Evolutionary conservation across 2,888 invertebrate species (phyloP).

Genomic region (Sepioteuthis lessoniana): DNA sequence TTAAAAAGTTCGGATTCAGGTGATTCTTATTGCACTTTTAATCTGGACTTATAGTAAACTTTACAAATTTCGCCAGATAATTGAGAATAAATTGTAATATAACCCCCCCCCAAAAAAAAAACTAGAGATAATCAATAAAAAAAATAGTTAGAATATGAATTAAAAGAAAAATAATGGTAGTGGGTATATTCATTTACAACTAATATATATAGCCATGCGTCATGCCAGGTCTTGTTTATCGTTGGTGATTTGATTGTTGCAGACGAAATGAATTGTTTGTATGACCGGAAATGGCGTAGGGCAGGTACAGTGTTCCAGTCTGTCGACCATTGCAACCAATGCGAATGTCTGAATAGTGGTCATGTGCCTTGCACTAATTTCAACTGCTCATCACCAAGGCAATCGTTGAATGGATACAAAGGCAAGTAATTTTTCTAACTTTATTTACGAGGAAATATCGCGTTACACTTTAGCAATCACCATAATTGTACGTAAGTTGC

Average conservation of each 20-base stretch:
- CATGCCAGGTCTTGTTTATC: background rate
- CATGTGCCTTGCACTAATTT: background rate
- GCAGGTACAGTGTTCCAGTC: background rate
- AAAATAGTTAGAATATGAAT: too few species aligned
- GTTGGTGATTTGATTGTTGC: background rate
- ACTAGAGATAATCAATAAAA: too few species aligned
- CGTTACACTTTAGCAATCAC: background rate
- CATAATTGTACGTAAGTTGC: background rate
- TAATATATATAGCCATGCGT: too few species aligned
- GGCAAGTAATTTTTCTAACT: background rate
- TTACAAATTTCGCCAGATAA: too few species aligned
- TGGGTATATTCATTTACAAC: too few species aligned
- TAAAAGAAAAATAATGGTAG: too few species aligned
- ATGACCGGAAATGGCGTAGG: background rate
- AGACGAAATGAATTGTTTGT: background rate
- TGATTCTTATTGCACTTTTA: too few species aligned
- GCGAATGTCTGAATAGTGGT: background rate
- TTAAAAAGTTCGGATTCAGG: too few species aligned
- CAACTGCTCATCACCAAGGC: background rate
- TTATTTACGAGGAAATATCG: background rate
- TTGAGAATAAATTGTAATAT: too few species aligned
- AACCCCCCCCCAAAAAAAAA: too few species aligned
- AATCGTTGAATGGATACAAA: background rate
- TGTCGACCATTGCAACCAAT: background rate
- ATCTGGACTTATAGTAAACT: too few species aligned